These are phyloP conservation scores for Hypolimnas misippus DNA, from an alignment of 2,888 invertebrate genomes.

Conservation along the genomic window DNA sequence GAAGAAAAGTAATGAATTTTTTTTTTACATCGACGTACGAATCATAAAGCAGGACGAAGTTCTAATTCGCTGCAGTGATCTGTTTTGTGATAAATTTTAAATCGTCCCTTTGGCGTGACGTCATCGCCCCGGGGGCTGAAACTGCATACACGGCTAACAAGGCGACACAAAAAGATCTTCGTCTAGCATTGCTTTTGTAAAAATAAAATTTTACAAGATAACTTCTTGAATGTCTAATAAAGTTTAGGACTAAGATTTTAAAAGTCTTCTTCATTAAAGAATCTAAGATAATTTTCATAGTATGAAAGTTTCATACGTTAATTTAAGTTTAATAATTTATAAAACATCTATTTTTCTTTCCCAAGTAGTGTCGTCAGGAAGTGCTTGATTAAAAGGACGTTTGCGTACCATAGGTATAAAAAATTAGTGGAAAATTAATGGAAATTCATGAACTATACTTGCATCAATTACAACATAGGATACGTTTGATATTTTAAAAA, in stretches of 20 bases:
- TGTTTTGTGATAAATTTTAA: slow-evolving; percentile 1
- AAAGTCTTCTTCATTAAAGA: not conserved
- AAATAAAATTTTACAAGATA: not conserved
- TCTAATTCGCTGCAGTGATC: slow-evolving; percentile 7
- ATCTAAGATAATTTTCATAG: no score
- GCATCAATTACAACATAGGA: no score
- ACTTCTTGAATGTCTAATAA: not conserved
- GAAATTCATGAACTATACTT: no score
- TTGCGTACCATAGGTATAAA: no score
- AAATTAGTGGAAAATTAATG: no score
- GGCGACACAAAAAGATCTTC: not conserved
- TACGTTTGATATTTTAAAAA: no score
- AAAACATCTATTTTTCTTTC: no score
- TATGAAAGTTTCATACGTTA: no score
- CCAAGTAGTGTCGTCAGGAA: no score
- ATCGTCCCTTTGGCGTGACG: slow-evolving; percentile 3
- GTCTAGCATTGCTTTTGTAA: not conserved
- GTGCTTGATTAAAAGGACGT: no score
- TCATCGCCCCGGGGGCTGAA: slow-evolving; percentile 9
- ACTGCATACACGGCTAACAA: slow-evolving; percentile 10
- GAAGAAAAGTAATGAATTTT: no score
- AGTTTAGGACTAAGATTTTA: not conserved
- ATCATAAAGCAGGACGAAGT: not conserved
- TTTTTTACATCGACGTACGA: not conserved
- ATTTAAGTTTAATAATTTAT: no score